Base-by-base conservation (phyloP, 2,888 invertebrate species). In the Microchrysa polita region DNA sequence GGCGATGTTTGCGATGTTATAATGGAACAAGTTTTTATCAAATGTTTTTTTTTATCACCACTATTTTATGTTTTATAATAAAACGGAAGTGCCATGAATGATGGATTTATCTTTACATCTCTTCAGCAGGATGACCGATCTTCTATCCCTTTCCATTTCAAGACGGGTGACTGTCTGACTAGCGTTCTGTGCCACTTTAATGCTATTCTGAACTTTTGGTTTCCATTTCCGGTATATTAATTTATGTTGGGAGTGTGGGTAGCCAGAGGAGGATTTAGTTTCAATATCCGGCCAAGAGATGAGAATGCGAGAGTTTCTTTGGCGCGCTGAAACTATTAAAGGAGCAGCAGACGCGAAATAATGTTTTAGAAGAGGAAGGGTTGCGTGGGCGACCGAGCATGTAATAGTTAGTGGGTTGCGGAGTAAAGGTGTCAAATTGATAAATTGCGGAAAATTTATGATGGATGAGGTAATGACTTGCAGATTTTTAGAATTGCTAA, bases 171-270 rank as follows among this genome's bases (percentile, higher is more conserved):
- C 42, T 42, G 42, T 12, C 12, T 42, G 7, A 9, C 7, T 42
- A 48, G 16, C 40, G 44, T 44, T 22, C 44, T 65, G 22, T 2
- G 9, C 16, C 16, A 48, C 10, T 61, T 61, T 61, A 61, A 61
- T n/a, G n/a, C n/a, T n/a, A n/a, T 61, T 61, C 61, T 40, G 12
- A n/a, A n/a, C 48, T 48, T 48, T 23, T 65, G 65, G 44, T 65
- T 65, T 34, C 44, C 65, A 65, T 65, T 65, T 65, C 65, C 65
- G 65, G 65, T 65, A 7, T 65, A 48, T 48, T 48, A 65, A 48
- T 48, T 44, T 48, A 2, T 20, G 10, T 27, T n/a, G 4, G 42
- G 48, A 48, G 48, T 22, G 48, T 18, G 65, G 27, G 27, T 34
- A 5, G 20, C n/a, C n/a, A n/a, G n/a, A 1, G 48, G 34, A n/a